These are phyloP conservation scores for Phorcus lineatus DNA, from an alignment of 2,888 invertebrate species.

Conservation along the genomic window DNA sequence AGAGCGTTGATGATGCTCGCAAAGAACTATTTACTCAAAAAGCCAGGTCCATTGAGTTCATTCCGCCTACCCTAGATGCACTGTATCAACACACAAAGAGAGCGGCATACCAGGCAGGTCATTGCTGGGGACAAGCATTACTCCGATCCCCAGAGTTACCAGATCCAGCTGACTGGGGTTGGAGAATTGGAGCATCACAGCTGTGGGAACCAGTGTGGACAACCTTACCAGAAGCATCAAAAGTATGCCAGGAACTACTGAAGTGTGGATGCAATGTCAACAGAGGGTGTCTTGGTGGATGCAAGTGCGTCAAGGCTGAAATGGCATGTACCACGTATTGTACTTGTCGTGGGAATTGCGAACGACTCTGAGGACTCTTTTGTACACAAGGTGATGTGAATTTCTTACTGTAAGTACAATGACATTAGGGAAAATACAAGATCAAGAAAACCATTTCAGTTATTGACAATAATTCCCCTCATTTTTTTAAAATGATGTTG, in stretches of 20 bases:
- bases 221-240: neutral
- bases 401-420: too few relatives aligned
- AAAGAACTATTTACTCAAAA: neutral
- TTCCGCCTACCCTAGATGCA: neutral
- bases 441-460: too few relatives aligned
- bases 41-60: neutral
- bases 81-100: too few relatives aligned
- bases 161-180: neutral
- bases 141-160: neutral
- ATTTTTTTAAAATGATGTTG: too few relatives aligned
- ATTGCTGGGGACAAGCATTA: neutral
- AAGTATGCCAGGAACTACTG: neutral
- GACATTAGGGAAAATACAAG: too few relatives aligned
- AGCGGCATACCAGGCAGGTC: neutral
- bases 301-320: neutral
- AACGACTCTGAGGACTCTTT: neutral
- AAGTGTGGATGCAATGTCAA: neutral
- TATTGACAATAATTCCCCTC: too few relatives aligned
- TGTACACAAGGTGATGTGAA: too few relatives aligned
- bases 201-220: neutral
- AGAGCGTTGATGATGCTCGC: neutral
- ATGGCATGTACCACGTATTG: neutral
- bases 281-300: neutral
- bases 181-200: neutral
- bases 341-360: neutral